These are phyloP conservation scores for Allobates femoralis DNA, from an alignment of 2,797 vertebrate species.

Conservation along the genomic window DNA sequence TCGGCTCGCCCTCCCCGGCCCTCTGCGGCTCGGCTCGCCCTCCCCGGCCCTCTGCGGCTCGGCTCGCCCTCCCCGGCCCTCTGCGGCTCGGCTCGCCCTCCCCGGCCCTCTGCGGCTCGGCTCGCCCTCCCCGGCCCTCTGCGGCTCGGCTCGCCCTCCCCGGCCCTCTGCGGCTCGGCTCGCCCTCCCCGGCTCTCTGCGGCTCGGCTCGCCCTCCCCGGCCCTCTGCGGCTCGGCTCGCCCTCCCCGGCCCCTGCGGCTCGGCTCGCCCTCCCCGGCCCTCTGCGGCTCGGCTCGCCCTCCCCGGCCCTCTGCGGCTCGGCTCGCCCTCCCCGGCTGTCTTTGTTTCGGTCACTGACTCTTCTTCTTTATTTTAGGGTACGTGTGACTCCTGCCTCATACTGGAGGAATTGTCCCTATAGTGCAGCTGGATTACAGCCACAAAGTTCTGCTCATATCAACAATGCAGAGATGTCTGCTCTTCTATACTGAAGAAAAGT, in stretches of 20 bases:
- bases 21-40: no score
- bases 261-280: no score
- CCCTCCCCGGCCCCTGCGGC: no score
- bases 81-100: no score
- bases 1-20: no score
- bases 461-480: constrained; percentile 87
- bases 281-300: not conserved
- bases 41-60: no score
- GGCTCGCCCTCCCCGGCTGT: no score
- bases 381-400: constrained; percentile 86
- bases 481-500: constrained; percentile 87
- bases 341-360: not conserved
- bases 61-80: no score
- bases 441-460: constrained; percentile 91
- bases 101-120: no score
- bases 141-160: no score
- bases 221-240: not conserved
- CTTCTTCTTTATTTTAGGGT: constrained; percentile 78
- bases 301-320: not conserved
- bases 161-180: not conserved
- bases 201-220: no score
- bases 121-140: not conserved
- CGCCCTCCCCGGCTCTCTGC: no score
- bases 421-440: constrained; percentile 94
- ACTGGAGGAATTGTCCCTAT: constrained; percentile 87